Base-by-base conservation (phyloP, 2,797 vertebrate species). In the Sylvilagus floridanus region DNA sequence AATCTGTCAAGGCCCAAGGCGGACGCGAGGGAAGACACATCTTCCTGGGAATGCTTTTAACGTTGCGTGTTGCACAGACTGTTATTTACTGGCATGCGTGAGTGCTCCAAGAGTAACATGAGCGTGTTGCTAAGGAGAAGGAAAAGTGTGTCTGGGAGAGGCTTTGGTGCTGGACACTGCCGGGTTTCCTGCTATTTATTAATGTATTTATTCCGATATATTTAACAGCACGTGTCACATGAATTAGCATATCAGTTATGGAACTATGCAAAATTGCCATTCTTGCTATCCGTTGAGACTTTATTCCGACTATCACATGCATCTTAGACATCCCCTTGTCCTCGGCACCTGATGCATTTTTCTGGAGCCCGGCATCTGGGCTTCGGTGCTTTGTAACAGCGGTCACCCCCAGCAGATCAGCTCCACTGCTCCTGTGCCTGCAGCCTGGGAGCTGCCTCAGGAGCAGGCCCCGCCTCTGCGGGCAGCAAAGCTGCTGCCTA, bases 1-100 rank as follows among this genome's bases (percentile, higher is more conserved):
- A 86, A 95, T 96, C 92, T 93, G 50, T 96, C 91, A 88, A 54
- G 73, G 96, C 86, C 91, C 90, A 90, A 97, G 96, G 81, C 30
- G 71, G 89, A 95, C 96, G 71, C 32, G 69, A 93, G 79, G 95
- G 94, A 88, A 97, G 96, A 96, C 77, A 37, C 65, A 75, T 76
- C 93, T 95, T 91, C 66, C 52, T 13, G 54, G 86, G 77, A 96
- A 96, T 0, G 21, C 90, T 96, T 86, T 96, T 65, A 76, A 47
- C 54, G 62, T 78, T 84, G 92, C 94, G 6, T 6, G 2, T 94
- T 95, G 94, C 0, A 0, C 76, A 37, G 87, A 79, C 96, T 88
- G 84, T 91, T 93, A 92, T 90, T 97, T 97, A 63, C 76, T 37
- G 77, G 90, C 71, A 62, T 0, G 0, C 86, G 57, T 0, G 0